Evolutionary conservation across 2,888 invertebrate genomes (phyloP), one percentile per base, ranked within the genome.

Genomic region (Protonemura montana): DNA sequence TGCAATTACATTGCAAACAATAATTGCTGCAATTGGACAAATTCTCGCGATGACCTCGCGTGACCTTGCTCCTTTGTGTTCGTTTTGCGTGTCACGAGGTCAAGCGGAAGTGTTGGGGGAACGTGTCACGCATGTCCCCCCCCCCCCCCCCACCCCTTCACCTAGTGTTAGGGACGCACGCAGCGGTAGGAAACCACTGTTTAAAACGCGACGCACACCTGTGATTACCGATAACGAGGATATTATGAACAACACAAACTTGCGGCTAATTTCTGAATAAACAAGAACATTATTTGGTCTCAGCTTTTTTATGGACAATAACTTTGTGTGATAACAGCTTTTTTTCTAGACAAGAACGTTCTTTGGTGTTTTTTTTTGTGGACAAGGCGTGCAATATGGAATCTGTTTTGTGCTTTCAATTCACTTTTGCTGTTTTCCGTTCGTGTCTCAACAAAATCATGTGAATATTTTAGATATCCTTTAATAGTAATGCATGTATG

Each of bases 1-100:
- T 10, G 10, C 35, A 35, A 35, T 35, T 35, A 35, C 35, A 35
- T 10, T 6, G 10, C 35, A 35, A 35, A 10, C 10, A 35, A 35
- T 59, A 59, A 59, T 21, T 78, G 78, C 29, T 5, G 2, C 5
- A 5, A 30, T 29, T 30, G 25, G 30, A 28, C 81, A 35, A 35
- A 81, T 81, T 81, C 81, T 81, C 7, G 5, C 21, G 6, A n/a
- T 84, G 84, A 84, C 84, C 84, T 76, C 29, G 21, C 16, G 21
- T 84, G 84, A 84, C 84, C 84, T 84, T 84, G 84, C 29, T 84
- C 59, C 84, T 84, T 84, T 84, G 59, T 59, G 35, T 84, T 76
- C 29, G n/a, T 13, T 25, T 59, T 84, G 84, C 84, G 26, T 84
- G 84, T 59, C 27, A 42, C 84, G 84, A 84, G 84, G 84, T 84